Evolutionary conservation across 2,888 invertebrate species (phyloP).

Genomic region (Drosophila melanosoma): DNA sequence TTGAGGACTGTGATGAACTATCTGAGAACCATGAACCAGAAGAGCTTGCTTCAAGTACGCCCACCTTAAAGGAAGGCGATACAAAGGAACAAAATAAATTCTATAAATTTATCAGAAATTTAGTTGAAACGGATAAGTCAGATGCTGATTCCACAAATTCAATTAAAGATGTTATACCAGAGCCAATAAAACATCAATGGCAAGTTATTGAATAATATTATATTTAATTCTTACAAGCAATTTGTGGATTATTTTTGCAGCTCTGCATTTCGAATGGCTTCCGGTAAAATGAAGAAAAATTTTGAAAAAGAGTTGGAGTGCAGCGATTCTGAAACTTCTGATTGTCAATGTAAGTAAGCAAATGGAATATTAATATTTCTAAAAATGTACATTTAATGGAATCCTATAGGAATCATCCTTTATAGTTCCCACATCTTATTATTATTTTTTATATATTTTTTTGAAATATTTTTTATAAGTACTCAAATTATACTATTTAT

Average conservation of each 20-base stretch:
- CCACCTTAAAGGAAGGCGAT: constrained; percentile 14
- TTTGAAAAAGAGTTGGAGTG: too few species aligned
- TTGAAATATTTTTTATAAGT: background rate
- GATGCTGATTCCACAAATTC: background rate
- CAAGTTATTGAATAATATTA: background rate
- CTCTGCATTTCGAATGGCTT: constrained; percentile 28
- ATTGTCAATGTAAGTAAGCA: constrained; percentile 35
- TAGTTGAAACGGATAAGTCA: background rate
- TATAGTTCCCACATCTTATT: too few species aligned
- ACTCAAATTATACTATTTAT: background rate
- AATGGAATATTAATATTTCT: background rate
- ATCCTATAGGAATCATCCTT: background rate
- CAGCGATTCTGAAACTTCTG: background rate
- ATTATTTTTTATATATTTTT: background rate
- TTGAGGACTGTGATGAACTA: constrained; percentile 31
- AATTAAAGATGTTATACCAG: background rate
- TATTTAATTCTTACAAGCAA: background rate
- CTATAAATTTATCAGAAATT: background rate
- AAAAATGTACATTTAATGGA: background rate
- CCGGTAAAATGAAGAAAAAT: constrained; percentile 23
- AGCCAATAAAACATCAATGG: background rate
- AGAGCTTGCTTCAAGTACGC: constrained; percentile 10
- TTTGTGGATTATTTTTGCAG: constrained; percentile 7
- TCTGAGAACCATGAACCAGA: constrained; percentile 20
- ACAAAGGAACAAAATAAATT: background rate